Conservation (phyloP, 2,113 vertebrate species). For the Nycticryphes semicollaris region DNA sequence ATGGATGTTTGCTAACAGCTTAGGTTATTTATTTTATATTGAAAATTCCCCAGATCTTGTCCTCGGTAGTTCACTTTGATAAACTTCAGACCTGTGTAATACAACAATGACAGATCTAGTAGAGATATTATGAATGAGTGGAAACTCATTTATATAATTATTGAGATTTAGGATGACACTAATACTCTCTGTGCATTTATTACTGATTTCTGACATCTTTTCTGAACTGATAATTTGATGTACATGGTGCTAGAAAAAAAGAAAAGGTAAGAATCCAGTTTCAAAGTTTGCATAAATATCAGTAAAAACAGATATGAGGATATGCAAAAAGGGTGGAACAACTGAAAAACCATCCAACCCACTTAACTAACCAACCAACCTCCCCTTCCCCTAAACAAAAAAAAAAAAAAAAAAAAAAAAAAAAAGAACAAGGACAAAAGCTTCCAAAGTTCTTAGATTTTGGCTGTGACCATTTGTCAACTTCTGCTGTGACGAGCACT, state of each 20-base stretch:
- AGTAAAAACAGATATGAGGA: background rate
- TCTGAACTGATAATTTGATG: background rate
- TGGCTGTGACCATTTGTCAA: background rate
- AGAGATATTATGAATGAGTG: background rate
- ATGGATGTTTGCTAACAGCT: background rate
- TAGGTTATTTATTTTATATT: background rate
- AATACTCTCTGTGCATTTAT: background rate
- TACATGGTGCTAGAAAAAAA: background rate
- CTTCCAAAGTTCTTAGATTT: background rate
- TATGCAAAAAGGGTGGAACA: background rate
- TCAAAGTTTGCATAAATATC: background rate
- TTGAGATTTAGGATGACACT: background rate
- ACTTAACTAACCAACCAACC: rapidly evolving
- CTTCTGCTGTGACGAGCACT: background rate
- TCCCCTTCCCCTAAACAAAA: background rate
- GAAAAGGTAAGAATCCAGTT: background rate
- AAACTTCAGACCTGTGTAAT: background rate
- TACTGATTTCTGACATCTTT: background rate
- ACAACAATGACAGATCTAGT: background rate
- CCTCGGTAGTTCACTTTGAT: background rate
- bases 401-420: too few species aligned
- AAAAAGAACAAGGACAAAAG: too few species aligned
- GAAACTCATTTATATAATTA: background rate
- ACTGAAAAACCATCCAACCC: background rate
- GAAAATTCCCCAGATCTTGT: background rate